Evolutionary conservation across 2,113 vertebrate species (phyloP).

Genomic region (Macquaria ambigua): DNA sequence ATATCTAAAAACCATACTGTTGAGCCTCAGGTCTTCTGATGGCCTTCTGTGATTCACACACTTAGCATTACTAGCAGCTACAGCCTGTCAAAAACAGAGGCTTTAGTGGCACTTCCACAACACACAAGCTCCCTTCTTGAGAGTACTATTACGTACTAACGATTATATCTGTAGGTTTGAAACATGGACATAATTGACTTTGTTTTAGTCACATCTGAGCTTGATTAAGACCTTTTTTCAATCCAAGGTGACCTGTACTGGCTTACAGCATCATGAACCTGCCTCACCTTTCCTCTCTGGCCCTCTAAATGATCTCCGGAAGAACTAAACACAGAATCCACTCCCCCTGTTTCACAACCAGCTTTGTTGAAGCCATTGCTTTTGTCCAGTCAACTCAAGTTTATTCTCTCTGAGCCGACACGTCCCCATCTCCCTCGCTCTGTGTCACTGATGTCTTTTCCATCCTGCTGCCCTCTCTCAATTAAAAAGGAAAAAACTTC

Average conservation of each 20-base stretch:
- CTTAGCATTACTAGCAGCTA: neutral
- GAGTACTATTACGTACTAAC: neutral
- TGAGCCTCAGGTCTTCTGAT: neutral
- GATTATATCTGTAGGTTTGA: neutral
- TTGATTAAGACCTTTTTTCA: neutral
- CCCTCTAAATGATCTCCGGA: neutral
- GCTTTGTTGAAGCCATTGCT: conserved; percentile 22
- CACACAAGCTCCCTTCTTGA: neutral
- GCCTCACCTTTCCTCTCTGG: conserved; percentile 24
- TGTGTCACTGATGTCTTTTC: conserved; percentile 75
- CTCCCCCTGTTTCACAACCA: conserved; percentile 28
- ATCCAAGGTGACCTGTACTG: neutral
- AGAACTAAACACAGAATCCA: conserved; percentile 39
- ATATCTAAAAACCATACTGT: neutral
- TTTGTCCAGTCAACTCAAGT: conserved; percentile 46
- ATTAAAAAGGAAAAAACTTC: conserved; percentile 73
- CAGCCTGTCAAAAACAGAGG: neutral
- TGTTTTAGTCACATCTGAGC: neutral
- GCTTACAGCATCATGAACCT: conserved; percentile 10
- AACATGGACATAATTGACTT: neutral
- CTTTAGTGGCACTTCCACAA: neutral
- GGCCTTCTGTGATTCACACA: too few relatives aligned
- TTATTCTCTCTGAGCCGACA: conserved; percentile 2
- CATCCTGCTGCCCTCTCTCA: conserved; percentile 72
- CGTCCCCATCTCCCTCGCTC: conserved; percentile 23